These are phyloP conservation scores for Bombus sylvicola DNA, from an alignment of 1,140 invertebrate genomes.

Conservation along the genomic window DNA sequence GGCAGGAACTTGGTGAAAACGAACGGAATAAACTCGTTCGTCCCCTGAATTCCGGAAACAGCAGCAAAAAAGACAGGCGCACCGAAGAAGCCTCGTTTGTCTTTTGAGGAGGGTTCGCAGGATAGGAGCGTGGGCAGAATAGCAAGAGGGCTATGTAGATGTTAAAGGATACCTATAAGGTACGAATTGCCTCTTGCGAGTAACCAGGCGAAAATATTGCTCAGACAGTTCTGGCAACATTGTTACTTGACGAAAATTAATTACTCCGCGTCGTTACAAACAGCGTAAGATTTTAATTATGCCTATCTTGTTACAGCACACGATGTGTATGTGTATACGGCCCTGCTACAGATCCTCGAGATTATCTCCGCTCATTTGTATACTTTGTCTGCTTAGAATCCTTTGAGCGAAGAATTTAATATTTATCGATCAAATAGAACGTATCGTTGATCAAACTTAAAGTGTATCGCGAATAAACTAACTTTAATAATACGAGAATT, in stretches of 20 bases:
- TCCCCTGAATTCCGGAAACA: not conserved
- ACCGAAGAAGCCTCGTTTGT: not conserved
- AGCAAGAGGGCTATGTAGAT: not conserved
- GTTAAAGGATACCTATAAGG: not conserved
- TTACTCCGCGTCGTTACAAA: not conserved
- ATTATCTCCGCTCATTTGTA: not conserved
- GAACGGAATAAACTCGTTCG: not conserved
- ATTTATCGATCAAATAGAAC: not conserved
- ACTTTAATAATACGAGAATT: not conserved
- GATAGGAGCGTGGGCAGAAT: not conserved
- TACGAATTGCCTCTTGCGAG: conserved; percentile 4
- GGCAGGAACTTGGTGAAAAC: not conserved
- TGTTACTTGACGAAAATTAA: not conserved
- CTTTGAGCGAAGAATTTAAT: not conserved
- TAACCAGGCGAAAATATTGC: not conserved
- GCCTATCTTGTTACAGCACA: not conserved
- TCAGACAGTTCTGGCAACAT: no score
- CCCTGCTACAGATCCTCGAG: no score
- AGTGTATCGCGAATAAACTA: not conserved
- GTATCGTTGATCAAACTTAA: not conserved
- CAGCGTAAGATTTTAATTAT: not conserved
- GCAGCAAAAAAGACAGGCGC: not conserved
- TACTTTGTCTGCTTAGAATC: not conserved
- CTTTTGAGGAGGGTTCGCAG: conserved; percentile 7
- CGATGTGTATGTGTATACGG: no score